A percentile compares a stretch with the other conserved stretches of the same genome.
Evolutionary conservation across 1,140 invertebrate species (phyloP).

Genomic region (Chionoecetes opilio): DNA sequence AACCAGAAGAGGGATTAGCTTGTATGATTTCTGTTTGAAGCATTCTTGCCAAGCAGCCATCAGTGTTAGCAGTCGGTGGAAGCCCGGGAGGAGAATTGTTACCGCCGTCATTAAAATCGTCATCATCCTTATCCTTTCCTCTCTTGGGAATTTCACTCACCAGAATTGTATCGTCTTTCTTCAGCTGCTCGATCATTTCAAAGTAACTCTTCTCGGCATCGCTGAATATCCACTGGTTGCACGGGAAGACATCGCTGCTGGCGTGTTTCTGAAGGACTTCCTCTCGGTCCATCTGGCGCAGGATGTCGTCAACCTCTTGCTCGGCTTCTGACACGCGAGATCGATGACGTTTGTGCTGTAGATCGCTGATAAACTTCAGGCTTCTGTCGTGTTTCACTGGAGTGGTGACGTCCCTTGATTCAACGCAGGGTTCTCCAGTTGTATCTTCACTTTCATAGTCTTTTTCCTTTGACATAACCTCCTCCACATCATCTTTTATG

Average conservation of each 20-base stretch:
- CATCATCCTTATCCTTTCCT: constrained; percentile 84
- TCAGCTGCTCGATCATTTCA: constrained; percentile 77
- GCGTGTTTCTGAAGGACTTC: constrained; percentile 69
- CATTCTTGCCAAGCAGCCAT: constrained; percentile 78
- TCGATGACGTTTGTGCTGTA: constrained; percentile 66
- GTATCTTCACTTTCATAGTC: neutral
- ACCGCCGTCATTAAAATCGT: constrained; percentile 86
- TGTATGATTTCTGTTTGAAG: constrained; percentile 86
- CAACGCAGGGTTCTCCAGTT: neutral
- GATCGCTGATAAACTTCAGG: constrained; percentile 51
- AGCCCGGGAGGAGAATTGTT: constrained; percentile 82
- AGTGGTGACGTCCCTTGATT: neutral
- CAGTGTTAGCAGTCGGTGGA: constrained; percentile 72
- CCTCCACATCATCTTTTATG: neutral
- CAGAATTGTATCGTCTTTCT: constrained; percentile 65
- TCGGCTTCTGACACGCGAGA: constrained; percentile 79
- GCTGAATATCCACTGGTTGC: constrained; percentile 82
- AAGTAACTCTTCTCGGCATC: constrained; percentile 82
- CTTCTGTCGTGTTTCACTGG: constrained; percentile 40
- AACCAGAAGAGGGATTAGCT: constrained; percentile 90
- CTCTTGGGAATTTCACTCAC: constrained; percentile 72
- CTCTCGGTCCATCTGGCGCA: constrained; percentile 75
- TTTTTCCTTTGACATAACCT: neutral
- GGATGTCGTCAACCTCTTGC: constrained; percentile 81
- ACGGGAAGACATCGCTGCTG: constrained; percentile 80